Evolutionary conservation across 2,113 vertebrate species (phyloP).

Genomic region (Butorides virescens): DNA sequence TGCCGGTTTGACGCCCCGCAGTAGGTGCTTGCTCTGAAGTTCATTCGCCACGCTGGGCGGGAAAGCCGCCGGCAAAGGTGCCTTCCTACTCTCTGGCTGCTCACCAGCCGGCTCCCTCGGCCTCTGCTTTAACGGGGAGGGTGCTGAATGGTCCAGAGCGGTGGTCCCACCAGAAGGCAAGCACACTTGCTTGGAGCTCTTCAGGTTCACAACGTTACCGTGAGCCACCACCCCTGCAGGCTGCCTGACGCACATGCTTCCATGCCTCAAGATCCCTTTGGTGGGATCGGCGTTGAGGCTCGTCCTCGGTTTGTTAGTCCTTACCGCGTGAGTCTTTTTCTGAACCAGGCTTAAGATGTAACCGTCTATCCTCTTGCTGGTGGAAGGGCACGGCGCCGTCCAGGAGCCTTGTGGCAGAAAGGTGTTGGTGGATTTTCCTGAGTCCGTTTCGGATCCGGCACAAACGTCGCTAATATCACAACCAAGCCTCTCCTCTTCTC

Average conservation of each 20-base stretch:
- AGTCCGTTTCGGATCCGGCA: constrained; percentile 50
- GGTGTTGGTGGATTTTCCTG: constrained; percentile 60
- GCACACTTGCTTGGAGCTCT: constrained; percentile 67
- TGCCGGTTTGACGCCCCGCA: constrained; percentile 30
- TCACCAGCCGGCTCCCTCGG: constrained; percentile 71
- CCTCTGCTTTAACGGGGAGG: constrained; percentile 77
- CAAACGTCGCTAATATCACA: constrained; percentile 59
- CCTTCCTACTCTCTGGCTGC: constrained; percentile 69
- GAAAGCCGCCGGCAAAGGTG: neutral
- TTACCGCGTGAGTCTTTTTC: constrained; percentile 82
- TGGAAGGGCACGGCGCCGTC: constrained; percentile 54
- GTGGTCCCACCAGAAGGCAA: constrained; percentile 55
- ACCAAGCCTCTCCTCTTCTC: constrained; percentile 74
- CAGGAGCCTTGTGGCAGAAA: constrained; percentile 70
- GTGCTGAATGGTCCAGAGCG: constrained; percentile 51
- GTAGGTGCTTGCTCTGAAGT: constrained; percentile 66
- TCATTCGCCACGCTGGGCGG: neutral
- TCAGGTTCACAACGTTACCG: constrained; percentile 64
- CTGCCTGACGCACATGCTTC: constrained; percentile 81
- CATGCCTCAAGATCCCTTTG: constrained; percentile 86
- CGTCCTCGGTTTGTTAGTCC: constrained; percentile 90
- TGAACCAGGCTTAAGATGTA: constrained; percentile 92
- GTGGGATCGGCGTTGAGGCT: constrained; percentile 85
- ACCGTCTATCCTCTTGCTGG: constrained; percentile 83
- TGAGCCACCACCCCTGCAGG: constrained; percentile 41